These are phyloP conservation scores for Ceratina japonica DNA, from an alignment of 1,140 invertebrate species.

Conservation along the genomic window DNA sequence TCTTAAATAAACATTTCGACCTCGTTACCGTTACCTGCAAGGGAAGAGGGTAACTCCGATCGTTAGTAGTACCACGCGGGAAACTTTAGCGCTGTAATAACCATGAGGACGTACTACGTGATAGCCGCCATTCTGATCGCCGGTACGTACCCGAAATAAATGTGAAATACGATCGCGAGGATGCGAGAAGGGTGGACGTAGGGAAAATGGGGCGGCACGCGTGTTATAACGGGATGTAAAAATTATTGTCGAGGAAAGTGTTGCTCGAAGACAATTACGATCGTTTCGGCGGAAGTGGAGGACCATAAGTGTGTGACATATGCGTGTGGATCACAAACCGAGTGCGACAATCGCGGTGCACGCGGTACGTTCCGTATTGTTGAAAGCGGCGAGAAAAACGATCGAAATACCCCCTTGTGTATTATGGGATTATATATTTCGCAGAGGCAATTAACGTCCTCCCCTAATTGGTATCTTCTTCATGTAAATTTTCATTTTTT, in stretches of 20 bases:
- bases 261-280: not conserved
- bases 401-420: not conserved
- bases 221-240: conserved; percentile 40
- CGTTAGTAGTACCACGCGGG: conserved; percentile 23
- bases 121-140: conserved; percentile 77
- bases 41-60: not conserved
- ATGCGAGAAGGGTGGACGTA: conserved; percentile 40
- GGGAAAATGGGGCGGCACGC: conserved; percentile 15
- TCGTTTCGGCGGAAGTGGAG: conserved; percentile 52
- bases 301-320: conserved; percentile 56
- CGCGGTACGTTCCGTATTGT: not conserved
- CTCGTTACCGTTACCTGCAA: not conserved
- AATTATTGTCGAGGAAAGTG: conserved; percentile 27
- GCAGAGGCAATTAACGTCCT: not conserved
- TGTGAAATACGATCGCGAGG: conserved; percentile 10
- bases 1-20: conserved; percentile 1
- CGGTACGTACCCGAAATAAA: conserved; percentile 73
- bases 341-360: not conserved
- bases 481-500: not conserved
- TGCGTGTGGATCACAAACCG: conserved; percentile 48
- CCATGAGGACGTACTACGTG: conserved; percentile 77
- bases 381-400: not conserved
- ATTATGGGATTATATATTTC: not conserved
- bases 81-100: conserved; percentile 37
- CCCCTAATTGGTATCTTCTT: not conserved